Evolutionary conservation across 2,113 vertebrate species (phyloP).

Genomic region (Podiceps cristatus): DNA sequence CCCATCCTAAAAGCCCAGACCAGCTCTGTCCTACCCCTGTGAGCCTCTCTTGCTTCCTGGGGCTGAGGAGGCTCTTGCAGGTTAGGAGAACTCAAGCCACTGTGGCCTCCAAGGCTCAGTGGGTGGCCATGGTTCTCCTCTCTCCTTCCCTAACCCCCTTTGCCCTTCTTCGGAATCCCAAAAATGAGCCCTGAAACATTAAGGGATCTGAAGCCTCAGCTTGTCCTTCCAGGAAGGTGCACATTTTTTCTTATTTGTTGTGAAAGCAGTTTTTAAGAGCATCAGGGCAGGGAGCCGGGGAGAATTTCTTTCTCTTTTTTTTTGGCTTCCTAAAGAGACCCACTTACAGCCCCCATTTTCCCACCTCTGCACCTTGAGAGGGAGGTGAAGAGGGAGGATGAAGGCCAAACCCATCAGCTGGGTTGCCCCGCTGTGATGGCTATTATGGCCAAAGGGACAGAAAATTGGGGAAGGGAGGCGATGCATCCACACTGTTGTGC

Average conservation of each 20-base stretch:
- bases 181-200: neutral
- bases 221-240: neutral
- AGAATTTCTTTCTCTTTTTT: neutral
- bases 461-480: neutral
- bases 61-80: neutral
- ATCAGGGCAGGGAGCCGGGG: no score
- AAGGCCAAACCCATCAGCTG: accelerated
- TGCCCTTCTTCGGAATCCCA: neutral
- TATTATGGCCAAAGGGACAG: neutral
- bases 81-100: neutral
- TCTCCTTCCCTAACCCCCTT: neutral
- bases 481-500: neutral
- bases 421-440: neutral
- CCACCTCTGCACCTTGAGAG: neutral
- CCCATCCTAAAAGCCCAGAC: neutral
- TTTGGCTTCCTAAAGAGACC: neutral
- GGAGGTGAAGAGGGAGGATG: neutral
- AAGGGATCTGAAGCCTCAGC: neutral
- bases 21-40: neutral
- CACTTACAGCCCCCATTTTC: neutral
- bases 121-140: neutral
- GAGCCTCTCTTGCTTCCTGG: accelerated
- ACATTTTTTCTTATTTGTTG: neutral
- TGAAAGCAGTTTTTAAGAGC: neutral
- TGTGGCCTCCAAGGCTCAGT: neutral